Evolutionary conservation across 2,888 invertebrate species (phyloP), one percentile per base, ranked within the genome.

Genomic region (Amphipoea lucens): DNA sequence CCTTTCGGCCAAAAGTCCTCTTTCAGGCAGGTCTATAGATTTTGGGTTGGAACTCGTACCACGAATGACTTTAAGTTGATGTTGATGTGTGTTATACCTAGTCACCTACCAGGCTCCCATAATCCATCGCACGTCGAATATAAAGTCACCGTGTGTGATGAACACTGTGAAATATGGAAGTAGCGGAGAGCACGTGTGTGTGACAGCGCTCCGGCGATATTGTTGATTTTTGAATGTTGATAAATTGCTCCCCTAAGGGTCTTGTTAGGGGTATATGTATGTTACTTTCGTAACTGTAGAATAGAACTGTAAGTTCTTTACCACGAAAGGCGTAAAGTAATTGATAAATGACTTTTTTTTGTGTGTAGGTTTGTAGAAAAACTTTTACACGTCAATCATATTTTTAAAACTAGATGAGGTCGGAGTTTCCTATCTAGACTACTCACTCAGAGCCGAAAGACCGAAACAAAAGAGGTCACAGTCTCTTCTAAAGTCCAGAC

Each of bases 211-310:
- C 66, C 36, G 29, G 14, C 62, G 51, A 63, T 79, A 84, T 81
- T 78, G 84, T 85, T 68, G 79, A 76, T 79, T 87, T 86, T 88
- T 82, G 70, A 79, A 88, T 84, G 68, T 86, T 89, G 84, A 89
- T 84, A 78, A 84, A 88, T 89, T 80, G 69, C 12, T 11, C 48
- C n/a, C 74, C 69, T 72, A 48, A 78, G 71, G 79, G 57, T 29
- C 57, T 45, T 79, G 40, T 57, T 79, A 42, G n/a, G 14, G 40
- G n/a, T 36, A 14, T 14, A 11, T 36, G n/a, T 51, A 2, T 29
- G 17, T n/a, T 68, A 54, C n/a, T 74, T 40, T 70, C 9, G 65
- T 51, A 57, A 66, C 23, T 29, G 5, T 29, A 57, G 9, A 45
- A 80, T n/a, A 60, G 6, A 40, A 45, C 2, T 29, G 48, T 12